Base-by-base conservation (phyloP, 2,888 invertebrate genomes). In the Crocallis elinguaria region DNA sequence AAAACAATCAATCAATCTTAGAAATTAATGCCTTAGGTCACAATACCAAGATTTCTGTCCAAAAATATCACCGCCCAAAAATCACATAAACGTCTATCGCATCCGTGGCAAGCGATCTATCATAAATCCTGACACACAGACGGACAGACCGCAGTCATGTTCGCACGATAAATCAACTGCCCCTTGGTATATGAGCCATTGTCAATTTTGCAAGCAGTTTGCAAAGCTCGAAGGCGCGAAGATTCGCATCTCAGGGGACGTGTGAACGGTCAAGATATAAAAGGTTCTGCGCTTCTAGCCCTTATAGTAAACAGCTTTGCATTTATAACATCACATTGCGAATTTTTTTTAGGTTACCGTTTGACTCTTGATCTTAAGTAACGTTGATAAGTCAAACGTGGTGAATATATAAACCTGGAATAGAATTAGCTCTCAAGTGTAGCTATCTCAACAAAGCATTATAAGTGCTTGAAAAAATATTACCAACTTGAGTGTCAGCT, bases 131-230 rank as follows among this genome's bases (percentile, higher is more conserved):
- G 50, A 57, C 64, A 57, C 50, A 67, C 71, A 64, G 73, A 69
- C 66, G 67, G 70, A 62, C 69, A 60, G 65, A 57, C 67, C 56
- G 62, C 63, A 69, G 74, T 79, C 86, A 84, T 85, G 88, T 86
- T 88, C 88, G 46, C 88, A 87, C 84, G 68, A 88, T 88, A 87
- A 86, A 88, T 88, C 88, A 88, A 73, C 59, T 64, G 69, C 66
- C 69, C 69, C 62, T 61, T 61, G 33, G 39, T 49, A 11, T 13
- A 42, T 16, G 39, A 17, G 46, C 50, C 49, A 60, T 60, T 61
- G 57, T 58, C 57, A 58, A 50, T 58, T 53, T 44, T 37, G 50
- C 49, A 42, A 49, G 54, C 29, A 45, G 21, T 11, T 44, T 36
- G 39, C 39, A 16, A 23, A 16, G 5, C n/a, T 14, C n/a, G 33